phyloP scores from a whole-genome alignment of 2,888 invertebrate genomes.

The Latrodectus hesperus region DNA sequence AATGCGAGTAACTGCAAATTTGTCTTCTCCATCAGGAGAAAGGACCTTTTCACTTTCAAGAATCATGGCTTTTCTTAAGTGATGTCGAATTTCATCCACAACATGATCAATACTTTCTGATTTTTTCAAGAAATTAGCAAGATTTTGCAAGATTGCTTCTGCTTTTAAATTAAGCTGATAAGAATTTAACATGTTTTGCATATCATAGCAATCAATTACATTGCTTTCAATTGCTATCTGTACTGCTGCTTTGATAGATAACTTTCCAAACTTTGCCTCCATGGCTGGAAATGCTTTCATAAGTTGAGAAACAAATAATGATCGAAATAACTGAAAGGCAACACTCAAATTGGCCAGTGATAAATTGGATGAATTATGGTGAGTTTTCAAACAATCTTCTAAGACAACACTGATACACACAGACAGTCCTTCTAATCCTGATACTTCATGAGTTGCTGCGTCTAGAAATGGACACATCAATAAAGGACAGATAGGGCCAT shows the following conservation, averaged over 20 bases:
- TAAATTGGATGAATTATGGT: slow-evolving; percentile 13
- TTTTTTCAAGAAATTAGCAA: slow-evolving; percentile 17
- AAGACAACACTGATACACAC: slow-evolving; percentile 31
- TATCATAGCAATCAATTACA: neutral
- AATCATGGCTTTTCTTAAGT: slow-evolving; percentile 30
- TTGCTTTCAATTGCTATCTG: slow-evolving; percentile 7
- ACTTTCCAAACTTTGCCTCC: neutral
- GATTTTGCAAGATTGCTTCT: slow-evolving; percentile 24
- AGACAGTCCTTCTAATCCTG: slow-evolving; percentile 31
- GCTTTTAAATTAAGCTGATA: slow-evolving; percentile 8
- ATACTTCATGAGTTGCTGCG: slow-evolving; percentile 1
- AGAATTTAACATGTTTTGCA: slow-evolving; percentile 10
- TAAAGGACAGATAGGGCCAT: slow-evolving; percentile 54
- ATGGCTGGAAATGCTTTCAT: neutral
- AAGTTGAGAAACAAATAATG: slow-evolving; percentile 20
- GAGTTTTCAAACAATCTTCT: neutral
- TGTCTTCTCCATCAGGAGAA: neutral
- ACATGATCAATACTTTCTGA: slow-evolving; percentile 30
- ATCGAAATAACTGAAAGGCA: slow-evolving; percentile 12
- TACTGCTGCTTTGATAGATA: slow-evolving; percentile 13
- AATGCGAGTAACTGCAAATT: slow-evolving; percentile 30
- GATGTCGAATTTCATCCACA: slow-evolving; percentile 32
- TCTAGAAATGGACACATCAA: slow-evolving; percentile 39
- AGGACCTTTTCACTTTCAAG: slow-evolving; percentile 33
- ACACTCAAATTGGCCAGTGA: neutral